These are phyloP conservation scores for Cricetomys ansorgei DNA, from an alignment of 2,113 vertebrate species.

Conservation along the genomic window DNA sequence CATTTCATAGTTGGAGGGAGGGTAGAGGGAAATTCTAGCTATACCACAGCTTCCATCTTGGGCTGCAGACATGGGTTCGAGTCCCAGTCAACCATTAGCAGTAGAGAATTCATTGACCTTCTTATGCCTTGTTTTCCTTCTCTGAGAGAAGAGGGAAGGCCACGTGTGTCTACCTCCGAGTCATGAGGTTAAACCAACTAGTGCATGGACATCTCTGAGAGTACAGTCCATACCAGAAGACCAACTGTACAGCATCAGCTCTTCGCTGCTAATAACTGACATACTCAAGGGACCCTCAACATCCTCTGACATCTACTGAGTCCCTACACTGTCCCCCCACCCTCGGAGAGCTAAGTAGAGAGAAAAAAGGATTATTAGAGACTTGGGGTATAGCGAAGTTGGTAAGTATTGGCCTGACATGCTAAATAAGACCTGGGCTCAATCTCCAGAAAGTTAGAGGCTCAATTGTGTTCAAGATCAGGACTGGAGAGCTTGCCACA, in stretches of 20 bases:
- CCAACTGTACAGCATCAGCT: not conserved
- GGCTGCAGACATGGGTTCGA: not conserved
- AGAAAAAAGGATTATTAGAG: not conserved
- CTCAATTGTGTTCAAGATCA: not conserved
- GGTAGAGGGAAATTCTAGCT: constrained; percentile 43
- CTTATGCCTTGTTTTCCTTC: not conserved
- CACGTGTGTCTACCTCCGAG: not conserved
- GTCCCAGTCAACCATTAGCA: not conserved
- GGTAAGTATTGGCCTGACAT: too few species aligned
- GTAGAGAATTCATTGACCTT: not conserved
- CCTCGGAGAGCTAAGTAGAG: not conserved
- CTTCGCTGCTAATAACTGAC: not conserved
- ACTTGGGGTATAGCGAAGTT: accelerated
- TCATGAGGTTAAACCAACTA: not conserved
- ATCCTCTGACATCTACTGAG: not conserved
- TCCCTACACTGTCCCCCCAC: not conserved
- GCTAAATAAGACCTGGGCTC: not conserved
- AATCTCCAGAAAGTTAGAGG: not conserved
- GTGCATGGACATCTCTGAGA: not conserved
- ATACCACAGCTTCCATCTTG: not conserved
- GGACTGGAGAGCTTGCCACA: too few species aligned
- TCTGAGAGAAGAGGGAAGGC: not conserved
- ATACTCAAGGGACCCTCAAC: not conserved
- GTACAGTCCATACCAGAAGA: not conserved
- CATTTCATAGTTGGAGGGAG: not conserved